Evolutionary conservation across 2,888 invertebrate species (phyloP).

Genomic region (Eristalis tenax): DNA sequence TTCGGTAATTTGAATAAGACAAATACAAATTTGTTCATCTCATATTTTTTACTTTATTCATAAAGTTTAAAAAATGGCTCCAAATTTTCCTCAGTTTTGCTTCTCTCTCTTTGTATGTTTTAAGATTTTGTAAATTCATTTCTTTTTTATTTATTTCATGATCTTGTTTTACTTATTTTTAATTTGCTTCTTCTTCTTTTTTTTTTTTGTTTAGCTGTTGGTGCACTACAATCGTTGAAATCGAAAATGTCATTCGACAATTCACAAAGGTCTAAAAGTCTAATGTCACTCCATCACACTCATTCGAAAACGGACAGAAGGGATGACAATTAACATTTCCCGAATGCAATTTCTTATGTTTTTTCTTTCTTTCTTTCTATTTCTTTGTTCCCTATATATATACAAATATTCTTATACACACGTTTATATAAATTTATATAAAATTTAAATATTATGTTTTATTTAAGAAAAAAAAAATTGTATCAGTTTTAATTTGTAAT

Average conservation of each 20-base stretch:
- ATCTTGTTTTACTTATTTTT: conserved; percentile 30
- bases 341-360: background rate
- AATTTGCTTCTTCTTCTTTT: conserved; percentile 29
- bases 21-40: no score
- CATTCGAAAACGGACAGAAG: background rate
- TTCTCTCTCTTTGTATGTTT: background rate
- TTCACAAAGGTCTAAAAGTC: conserved; percentile 21
- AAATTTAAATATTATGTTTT: conserved; percentile 51
- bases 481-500: background rate
- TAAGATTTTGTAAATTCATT: background rate
- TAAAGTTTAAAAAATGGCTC: no score
- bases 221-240: conserved; percentile 83
- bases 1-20: no score
- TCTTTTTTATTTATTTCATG: conserved; percentile 8
- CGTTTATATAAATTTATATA: conserved; percentile 9
- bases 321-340: background rate
- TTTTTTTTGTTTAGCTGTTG: conserved; percentile 82
- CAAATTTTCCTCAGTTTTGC: no score
- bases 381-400: background rate
- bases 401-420: conserved; percentile 1
- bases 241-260: conserved; percentile 20
- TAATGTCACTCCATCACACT: conserved; percentile 8
- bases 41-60: no score
- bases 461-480: background rate
- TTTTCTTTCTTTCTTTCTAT: background rate